These are phyloP conservation scores for Chrysotoxum bicinctum DNA, from an alignment of 2,888 invertebrate genomes.

Conservation along the genomic window DNA sequence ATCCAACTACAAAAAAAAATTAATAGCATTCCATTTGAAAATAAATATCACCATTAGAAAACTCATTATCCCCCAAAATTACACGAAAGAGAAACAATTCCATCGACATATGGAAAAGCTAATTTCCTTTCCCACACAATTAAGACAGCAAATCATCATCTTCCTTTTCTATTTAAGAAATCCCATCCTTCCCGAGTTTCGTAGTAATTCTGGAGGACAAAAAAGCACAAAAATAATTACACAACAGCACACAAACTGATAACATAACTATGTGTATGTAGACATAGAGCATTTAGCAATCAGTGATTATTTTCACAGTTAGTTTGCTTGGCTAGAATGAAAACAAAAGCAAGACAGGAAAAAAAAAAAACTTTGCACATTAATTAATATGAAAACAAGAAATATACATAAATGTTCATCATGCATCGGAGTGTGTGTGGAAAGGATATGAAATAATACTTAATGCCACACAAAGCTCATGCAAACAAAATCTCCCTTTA, in stretches of 20 bases:
- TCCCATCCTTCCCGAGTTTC: background rate
- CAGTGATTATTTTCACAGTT: slow-evolving; percentile 70
- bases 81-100: slow-evolving; percentile 34
- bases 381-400: slow-evolving; percentile 56
- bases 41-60: slow-evolving; percentile 53
- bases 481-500: background rate
- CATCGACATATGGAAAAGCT: slow-evolving; percentile 56
- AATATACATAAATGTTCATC: background rate
- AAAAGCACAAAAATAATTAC: slow-evolving; percentile 63
- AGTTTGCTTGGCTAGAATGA: slow-evolving; percentile 37
- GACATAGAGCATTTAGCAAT: slow-evolving; percentile 38
- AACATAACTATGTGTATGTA: too few species aligned
- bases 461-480: background rate
- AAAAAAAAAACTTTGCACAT: slow-evolving; percentile 61
- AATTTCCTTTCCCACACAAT: slow-evolving; percentile 50
- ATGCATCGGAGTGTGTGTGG: background rate
- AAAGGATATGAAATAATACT: slow-evolving; percentile 22
- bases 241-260: slow-evolving; percentile 20
- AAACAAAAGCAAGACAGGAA: slow-evolving; percentile 31
- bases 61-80: slow-evolving; percentile 56
- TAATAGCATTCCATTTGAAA: slow-evolving; percentile 24
- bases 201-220: slow-evolving; percentile 9
- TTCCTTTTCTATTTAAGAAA: background rate
- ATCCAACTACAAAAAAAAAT: background rate
- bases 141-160: slow-evolving; percentile 44